Conservation (phyloP, 2,797 vertebrate species). For the Scyliorhinus canicula region DNA sequence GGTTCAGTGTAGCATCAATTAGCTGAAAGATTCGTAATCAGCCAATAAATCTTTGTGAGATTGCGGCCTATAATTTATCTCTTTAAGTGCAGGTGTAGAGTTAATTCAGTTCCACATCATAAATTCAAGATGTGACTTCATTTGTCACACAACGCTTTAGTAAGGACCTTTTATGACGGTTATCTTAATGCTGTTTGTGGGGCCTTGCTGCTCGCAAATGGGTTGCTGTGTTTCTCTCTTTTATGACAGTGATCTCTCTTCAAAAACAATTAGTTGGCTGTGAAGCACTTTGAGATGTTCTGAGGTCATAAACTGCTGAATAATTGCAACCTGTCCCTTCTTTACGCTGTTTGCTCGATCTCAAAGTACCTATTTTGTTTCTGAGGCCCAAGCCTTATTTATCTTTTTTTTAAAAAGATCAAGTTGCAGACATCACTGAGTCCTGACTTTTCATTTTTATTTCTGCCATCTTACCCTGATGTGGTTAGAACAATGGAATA, state of each 20-base stretch:
- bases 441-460: background rate
- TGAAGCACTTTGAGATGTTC: background rate
- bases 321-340: background rate
- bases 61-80: slow-evolving; percentile 19
- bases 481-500: background rate
- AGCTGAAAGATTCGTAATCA: slow-evolving; percentile 36
- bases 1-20: slow-evolving; percentile 35
- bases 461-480: background rate
- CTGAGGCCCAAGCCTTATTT: background rate
- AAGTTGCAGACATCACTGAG: background rate
- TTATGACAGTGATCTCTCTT: background rate
- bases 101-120: slow-evolving; percentile 39
- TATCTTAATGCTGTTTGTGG: background rate
- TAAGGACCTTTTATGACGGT: slow-evolving; percentile 30
- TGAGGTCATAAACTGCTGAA: background rate
- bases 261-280: background rate
- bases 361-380: too few species aligned
- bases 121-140: slow-evolving; percentile 38
- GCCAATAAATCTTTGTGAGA: slow-evolving; percentile 4
- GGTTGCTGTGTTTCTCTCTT: background rate
- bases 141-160: slow-evolving; percentile 5
- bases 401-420: background rate
- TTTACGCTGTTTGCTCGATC: background rate
- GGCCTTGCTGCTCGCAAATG: background rate
- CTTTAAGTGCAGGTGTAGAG: slow-evolving; percentile 35